Evolutionary conservation across 2,888 invertebrate species (phyloP), one percentile per base, ranked within the genome.

Genomic region (Orgyia antiqua): DNA sequence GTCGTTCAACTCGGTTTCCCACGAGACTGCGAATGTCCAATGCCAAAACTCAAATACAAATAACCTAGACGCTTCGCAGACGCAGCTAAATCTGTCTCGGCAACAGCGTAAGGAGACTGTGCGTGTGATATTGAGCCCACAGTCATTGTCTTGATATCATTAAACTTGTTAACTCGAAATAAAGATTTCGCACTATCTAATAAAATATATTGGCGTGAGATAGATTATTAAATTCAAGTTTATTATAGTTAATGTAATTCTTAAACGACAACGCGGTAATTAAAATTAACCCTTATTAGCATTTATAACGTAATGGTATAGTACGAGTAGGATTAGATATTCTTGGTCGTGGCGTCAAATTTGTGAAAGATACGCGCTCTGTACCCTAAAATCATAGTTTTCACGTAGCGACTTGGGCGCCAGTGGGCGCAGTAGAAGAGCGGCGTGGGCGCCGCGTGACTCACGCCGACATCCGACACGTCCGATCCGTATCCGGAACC

Each of bases 381-480:
- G 6, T 23, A 7, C 8, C 8, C 10, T 23, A 29, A 28, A 29
- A 24, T 38, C 33, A 30, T 35, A 31, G 33, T 44, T 38, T 42
- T 38, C 13, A 35, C 34, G 30, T 31, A 36, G 38, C 42, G 49
- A 38, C 27, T 31, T 23, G 36, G 51, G 53, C 53, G 45, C 43
- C 51, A 46, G 48, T 57, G 54, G 57, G 57, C 46, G 54, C 52
- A 41, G 39, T 41, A 36, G 34, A 36, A 37, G 36, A 31, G 45
- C 49, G 53, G 51, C 49, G 50, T 53, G 49, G 60, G 80, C 76
- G 77, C 80, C 71, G 68, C 71, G 70, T 83, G 87, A 86, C 69
- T 87, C 87, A 87, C 78, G 73, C 75, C 78, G 86, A 87, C 84
- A 87, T 87, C 87, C 87, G 87, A 87, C 87, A 87, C 83, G 83